Conservation (phyloP, 2,797 vertebrate genomes). For the Parauchenoglanis ngamensis region DNA sequence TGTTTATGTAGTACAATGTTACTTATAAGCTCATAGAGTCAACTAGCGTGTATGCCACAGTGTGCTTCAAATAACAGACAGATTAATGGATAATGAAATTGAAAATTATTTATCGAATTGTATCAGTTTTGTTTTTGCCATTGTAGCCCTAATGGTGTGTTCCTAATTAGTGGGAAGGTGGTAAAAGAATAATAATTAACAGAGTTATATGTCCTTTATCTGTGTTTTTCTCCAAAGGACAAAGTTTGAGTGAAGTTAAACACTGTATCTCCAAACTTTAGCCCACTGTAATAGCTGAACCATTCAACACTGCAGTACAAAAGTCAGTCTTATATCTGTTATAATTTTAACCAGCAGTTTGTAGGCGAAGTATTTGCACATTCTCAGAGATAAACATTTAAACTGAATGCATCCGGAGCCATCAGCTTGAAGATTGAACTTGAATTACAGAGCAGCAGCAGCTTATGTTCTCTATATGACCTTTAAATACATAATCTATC, state of each 20-base stretch:
- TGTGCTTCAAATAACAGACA: background rate
- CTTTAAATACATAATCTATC: conserved; percentile 55
- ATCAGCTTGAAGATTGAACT: conserved; percentile 28
- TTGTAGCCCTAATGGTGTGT: background rate
- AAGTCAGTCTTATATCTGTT: background rate
- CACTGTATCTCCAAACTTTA: background rate
- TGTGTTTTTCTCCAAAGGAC: background rate
- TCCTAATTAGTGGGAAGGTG: background rate
- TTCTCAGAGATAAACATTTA: conserved; percentile 47
- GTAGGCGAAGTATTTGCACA: conserved; percentile 22
- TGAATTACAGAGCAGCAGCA: conserved; percentile 6
- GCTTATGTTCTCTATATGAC: conserved; percentile 43
- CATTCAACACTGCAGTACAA: conserved; percentile 13
- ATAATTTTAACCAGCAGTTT: background rate
- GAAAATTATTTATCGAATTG: background rate
- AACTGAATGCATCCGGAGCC: conserved; percentile 18
- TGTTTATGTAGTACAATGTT: background rate
- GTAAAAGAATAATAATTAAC: background rate
- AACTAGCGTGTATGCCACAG: background rate
- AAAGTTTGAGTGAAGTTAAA: conserved; percentile 29
- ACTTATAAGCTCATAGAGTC: background rate
- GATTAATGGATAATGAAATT: background rate
- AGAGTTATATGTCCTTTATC: background rate
- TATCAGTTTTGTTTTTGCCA: background rate
- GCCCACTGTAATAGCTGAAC: conserved; percentile 22